Conservation (phyloP, 2,888 invertebrate genomes). For the Podotricha telesiphe region DNA sequence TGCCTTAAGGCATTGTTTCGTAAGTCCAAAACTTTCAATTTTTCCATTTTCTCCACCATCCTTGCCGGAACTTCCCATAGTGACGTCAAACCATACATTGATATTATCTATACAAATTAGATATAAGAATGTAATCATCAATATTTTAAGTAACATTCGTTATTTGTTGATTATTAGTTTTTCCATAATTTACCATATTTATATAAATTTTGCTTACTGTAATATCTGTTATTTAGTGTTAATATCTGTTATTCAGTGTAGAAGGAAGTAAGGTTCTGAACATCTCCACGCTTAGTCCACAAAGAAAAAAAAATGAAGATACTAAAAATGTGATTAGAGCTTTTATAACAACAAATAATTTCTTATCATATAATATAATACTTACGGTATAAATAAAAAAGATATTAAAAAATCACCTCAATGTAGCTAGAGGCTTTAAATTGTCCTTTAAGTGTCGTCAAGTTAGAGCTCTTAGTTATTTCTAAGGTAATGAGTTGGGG, state of each 20-base stretch:
- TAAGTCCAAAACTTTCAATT: slow-evolving; percentile 79
- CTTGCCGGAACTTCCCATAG: slow-evolving; percentile 72
- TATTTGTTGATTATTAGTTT: background rate
- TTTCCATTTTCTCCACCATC: slow-evolving; percentile 68
- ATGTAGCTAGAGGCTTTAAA: slow-evolving; percentile 64
- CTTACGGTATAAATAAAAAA: background rate
- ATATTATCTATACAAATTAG: slow-evolving; percentile 57
- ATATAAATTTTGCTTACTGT: no score
- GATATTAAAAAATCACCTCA: slow-evolving; percentile 55
- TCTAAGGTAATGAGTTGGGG: slow-evolving; percentile 63
- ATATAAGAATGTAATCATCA: background rate
- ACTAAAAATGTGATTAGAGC: no score
- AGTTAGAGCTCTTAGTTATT: slow-evolving; percentile 62
- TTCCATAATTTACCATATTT: no score
- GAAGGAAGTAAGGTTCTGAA: no score
- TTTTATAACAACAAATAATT: no score
- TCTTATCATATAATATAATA: no score
- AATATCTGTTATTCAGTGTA: no score
- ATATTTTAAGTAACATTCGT: no score
- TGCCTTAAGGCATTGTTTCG: slow-evolving; percentile 78
- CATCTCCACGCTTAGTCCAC: no score
- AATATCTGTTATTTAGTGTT: no score
- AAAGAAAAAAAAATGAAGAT: no score
- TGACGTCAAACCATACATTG: slow-evolving; percentile 62
- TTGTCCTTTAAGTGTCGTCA: slow-evolving; percentile 65